Evolutionary conservation across 2,797 vertebrate genomes (phyloP).

Genomic region (Megalops cyprinoides): DNA sequence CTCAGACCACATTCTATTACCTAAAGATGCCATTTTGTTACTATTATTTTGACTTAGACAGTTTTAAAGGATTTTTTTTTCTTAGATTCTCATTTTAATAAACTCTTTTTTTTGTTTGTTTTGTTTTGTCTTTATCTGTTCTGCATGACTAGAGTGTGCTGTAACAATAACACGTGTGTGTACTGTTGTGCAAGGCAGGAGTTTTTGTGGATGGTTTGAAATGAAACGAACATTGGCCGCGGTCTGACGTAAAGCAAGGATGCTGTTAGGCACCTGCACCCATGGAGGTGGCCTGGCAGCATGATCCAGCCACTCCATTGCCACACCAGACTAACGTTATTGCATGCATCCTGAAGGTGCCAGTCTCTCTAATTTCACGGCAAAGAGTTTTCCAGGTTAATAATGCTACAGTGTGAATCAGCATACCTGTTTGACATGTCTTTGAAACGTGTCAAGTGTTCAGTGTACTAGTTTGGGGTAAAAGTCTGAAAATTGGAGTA

Average conservation of each 20-base stretch:
- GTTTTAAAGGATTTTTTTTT: conserved; percentile 21
- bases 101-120: conserved; percentile 45
- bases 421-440: not conserved
- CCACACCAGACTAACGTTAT: not conserved
- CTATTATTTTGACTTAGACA: conserved; percentile 28
- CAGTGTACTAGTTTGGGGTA: not conserved
- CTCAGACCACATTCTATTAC: conserved; percentile 49
- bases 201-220: not conserved
- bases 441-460: not conserved
- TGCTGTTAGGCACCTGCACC: not conserved
- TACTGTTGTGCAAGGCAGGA: conserved; percentile 9
- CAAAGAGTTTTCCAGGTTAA: not conserved
- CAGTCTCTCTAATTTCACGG: not conserved
- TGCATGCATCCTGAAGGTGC: conserved; percentile 15
- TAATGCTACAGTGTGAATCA: not conserved
- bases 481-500: not conserved
- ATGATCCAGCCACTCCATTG: not conserved
- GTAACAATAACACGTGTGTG: conserved; percentile 61
- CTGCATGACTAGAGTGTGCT: conserved; percentile 69
- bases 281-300: not conserved
- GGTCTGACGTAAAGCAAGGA: not conserved
- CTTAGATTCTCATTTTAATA: conserved; percentile 39
- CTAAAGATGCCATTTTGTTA: conserved; percentile 49
- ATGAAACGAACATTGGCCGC: not conserved
- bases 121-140: conserved; percentile 53